Percentiles rank a stretch among this genome's conserved stretches.
Conservation (phyloP, 2,113 vertebrate species). For the Carlito syrichta region DNA sequence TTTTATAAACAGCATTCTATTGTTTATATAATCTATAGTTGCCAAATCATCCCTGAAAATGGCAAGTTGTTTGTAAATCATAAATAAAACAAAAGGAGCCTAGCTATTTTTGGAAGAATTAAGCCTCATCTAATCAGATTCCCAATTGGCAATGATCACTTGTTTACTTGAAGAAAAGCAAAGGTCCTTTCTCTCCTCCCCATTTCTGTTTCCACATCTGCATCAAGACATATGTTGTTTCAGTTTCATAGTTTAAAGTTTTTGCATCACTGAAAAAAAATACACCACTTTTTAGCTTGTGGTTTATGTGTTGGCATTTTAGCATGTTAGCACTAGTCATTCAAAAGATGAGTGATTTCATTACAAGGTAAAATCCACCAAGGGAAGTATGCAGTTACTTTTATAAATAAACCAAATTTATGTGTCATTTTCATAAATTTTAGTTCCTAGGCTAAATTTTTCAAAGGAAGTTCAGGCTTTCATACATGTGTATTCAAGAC, state of each 20-base stretch:
- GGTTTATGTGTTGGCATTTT: not conserved
- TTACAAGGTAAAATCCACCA: conserved; percentile 13
- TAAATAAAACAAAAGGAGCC: not conserved
- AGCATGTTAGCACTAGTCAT: not conserved
- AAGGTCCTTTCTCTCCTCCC: not conserved
- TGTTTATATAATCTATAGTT: not conserved
- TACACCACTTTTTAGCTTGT: not conserved
- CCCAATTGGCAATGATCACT: not conserved
- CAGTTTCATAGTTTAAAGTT: not conserved
- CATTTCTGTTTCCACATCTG: not conserved
- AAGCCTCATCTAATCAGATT: not conserved
- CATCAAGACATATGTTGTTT: not conserved
- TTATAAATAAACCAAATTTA: conserved; percentile 34
- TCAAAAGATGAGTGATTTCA: not conserved
- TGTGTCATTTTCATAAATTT: conserved; percentile 32
- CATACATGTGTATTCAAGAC: not conserved
- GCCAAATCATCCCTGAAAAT: not conserved
- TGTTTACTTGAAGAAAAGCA: not conserved
- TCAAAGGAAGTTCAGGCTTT: not conserved
- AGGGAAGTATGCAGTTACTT: conserved; percentile 29
- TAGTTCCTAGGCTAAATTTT: not conserved
- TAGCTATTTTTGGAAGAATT: not conserved
- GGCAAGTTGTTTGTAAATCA: not conserved
- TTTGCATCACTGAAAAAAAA: not conserved
- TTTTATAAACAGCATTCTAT: not conserved